Percentiles rank a stretch among this genome's conserved stretches.
These are phyloP conservation scores for Tachycineta bicolor DNA, from an alignment of 2,113 vertebrate species.

Conservation along the genomic window DNA sequence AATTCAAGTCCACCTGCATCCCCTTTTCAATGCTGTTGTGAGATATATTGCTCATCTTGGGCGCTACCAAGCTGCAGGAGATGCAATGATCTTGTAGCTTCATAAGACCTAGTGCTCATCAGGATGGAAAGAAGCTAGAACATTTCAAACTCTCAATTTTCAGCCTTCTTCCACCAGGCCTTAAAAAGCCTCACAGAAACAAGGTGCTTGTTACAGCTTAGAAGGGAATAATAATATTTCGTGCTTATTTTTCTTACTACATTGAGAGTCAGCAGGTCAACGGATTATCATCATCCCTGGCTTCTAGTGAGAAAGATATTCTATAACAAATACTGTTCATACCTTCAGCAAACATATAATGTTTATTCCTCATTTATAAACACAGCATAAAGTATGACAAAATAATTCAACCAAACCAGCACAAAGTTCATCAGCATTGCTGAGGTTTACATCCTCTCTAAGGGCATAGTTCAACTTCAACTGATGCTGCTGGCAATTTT, in stretches of 20 bases:
- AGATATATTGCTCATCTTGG: neutral
- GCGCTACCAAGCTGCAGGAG: neutral
- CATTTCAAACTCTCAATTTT: neutral
- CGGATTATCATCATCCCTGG: neutral
- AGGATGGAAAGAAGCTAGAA: neutral
- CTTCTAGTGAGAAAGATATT: neutral
- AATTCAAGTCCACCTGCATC: neutral
- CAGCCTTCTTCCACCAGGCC: neutral
- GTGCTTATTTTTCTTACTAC: neutral
- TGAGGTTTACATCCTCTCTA: slow-evolving; percentile 19
- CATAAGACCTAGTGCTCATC: neutral
- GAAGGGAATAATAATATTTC: neutral
- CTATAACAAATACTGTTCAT: neutral
- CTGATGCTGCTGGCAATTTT: slow-evolving; percentile 12
- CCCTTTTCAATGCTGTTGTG: neutral
- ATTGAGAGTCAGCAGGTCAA: neutral
- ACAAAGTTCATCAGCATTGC: slow-evolving; percentile 23
- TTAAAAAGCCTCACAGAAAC: neutral
- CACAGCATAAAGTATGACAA: neutral
- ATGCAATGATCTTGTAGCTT: neutral
- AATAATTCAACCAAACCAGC: slow-evolving; percentile 32
- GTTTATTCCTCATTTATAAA: slow-evolving; percentile 33
- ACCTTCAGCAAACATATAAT: neutral
- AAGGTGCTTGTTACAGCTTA: neutral
- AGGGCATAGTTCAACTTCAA: neutral